Percentiles rank a stretch among this genome's conserved stretches.
Evolutionary conservation across 2,797 vertebrate genomes (phyloP).

Genomic region (Poeciliopsis presidionis): DNA sequence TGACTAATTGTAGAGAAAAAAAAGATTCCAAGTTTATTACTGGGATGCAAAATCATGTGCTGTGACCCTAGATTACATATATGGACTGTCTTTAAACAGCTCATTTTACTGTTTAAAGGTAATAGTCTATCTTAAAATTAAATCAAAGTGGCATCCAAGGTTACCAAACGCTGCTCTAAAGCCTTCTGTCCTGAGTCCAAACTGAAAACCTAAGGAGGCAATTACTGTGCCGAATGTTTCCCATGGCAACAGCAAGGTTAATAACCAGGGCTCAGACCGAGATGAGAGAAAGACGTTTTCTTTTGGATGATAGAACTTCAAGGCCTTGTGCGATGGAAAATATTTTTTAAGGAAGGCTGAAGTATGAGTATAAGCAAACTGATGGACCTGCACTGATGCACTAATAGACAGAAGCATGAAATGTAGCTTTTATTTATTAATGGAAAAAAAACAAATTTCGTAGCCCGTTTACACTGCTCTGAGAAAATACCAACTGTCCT

Average conservation of each 20-base stretch:
- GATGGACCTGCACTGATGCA: slow-evolving; percentile 22
- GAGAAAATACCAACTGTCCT: slow-evolving; percentile 74
- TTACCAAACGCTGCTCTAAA: slow-evolving; percentile 15
- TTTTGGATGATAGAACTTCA: slow-evolving; percentile 44
- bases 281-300: slow-evolving; percentile 48
- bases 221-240: slow-evolving; percentile 47
- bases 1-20: not conserved
- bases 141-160: slow-evolving; percentile 23
- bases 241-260: slow-evolving; percentile 59
- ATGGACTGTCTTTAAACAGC: not conserved
- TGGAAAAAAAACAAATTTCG: slow-evolving; percentile 62
- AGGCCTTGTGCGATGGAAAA: slow-evolving; percentile 54
- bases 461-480: slow-evolving; percentile 61
- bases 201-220: slow-evolving; percentile 41
- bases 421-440: slow-evolving; percentile 69
- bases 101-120: not conserved
- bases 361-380: slow-evolving; percentile 39
- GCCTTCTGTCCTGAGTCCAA: slow-evolving; percentile 19
- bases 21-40: not conserved
- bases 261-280: slow-evolving; percentile 55
- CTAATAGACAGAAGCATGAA: slow-evolving; percentile 35
- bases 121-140: slow-evolving; percentile 5
- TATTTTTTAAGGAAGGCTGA: slow-evolving; percentile 35
- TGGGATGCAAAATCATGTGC: not conserved
- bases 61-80: not conserved